Evolutionary conservation across 2,888 invertebrate genomes (phyloP), one percentile per base, ranked within the genome.

Genomic region (Homarus gammarus): DNA sequence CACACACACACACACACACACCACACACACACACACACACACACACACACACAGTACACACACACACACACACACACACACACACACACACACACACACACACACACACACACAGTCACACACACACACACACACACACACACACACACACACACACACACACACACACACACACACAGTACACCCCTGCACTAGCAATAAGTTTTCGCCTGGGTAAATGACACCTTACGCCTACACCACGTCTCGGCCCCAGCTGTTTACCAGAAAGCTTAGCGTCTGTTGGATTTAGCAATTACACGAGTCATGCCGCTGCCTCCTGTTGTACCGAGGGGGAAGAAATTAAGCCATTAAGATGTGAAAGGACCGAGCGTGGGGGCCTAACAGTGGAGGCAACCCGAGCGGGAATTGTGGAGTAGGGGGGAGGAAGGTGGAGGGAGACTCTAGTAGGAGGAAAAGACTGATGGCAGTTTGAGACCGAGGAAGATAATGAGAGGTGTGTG

Each of bases 131-230:
- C 12, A 77, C 22, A 77, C 77, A 49, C 12, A 78, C 51, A 40
- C 15, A 51, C 31, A 78, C 2, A 78, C 31, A 78, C 8, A 78
- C 31, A 77, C 15, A 78, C 18, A 51, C 15, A 78, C 31, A 78
- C 27, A 77, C 27, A n/a, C 31, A 22, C 2, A 49, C n/a, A n/a
- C n/a, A n/a, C n/a, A n/a, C n/a, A n/a, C n/a, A 12, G 36, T 12
- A 31, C 36, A 70, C 36, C 31, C 36, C 31, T 6, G 33, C 2
- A 68, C 2, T 2, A 31, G 15, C 70, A 70, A n/a, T n/a, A n/a
- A 15, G 15, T 49, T 49, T 49, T 49, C 56, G 56, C 56, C 56
- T 56, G 18, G 56, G n/a, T n/a, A n/a, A n/a, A n/a, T n/a, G n/a
- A n/a, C 12, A 3, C 56, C 56, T 18, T 22, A 56, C 56, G 22